Conservation (phyloP, 2,888 invertebrate species). For the Drosophila mayaguana region DNA sequence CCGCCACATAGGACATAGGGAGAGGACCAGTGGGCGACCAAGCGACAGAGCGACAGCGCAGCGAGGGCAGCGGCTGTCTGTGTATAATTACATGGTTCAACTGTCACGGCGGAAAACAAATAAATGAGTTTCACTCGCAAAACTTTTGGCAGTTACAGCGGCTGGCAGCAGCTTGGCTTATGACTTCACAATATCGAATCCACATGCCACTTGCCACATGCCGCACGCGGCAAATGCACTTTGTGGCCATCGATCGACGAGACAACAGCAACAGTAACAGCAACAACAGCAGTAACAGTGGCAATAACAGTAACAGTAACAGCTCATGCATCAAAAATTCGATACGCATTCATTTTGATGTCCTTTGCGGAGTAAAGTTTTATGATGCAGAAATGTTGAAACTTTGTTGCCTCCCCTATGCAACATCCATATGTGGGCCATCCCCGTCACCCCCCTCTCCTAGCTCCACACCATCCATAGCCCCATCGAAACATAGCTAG, state of each 20-base stretch:
- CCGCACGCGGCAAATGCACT: constrained; percentile 40
- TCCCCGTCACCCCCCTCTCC: no score
- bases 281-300: neutral
- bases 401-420: constrained; percentile 30
- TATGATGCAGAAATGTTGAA: constrained; percentile 57
- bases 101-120: constrained; percentile 74
- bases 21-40: neutral
- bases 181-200: constrained; percentile 28
- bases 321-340: constrained; percentile 53
- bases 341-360: constrained; percentile 54
- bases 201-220: constrained; percentile 15
- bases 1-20: no score
- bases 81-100: constrained; percentile 80
- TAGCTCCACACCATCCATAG: no score
- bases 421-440: constrained; percentile 8
- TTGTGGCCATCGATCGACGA: constrained; percentile 49
- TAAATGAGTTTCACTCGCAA: constrained; percentile 70
- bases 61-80: constrained; percentile 48
- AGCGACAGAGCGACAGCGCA: neutral
- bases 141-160: constrained; percentile 46
- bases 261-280: constrained; percentile 1
- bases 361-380: constrained; percentile 44
- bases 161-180: constrained; percentile 30
- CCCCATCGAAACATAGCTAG: no score
- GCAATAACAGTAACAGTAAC: constrained; percentile 6